Evolutionary conservation across 2,888 invertebrate genomes (phyloP), one percentile per base, ranked within the genome.

Genomic region (Magallana nippona): DNA sequence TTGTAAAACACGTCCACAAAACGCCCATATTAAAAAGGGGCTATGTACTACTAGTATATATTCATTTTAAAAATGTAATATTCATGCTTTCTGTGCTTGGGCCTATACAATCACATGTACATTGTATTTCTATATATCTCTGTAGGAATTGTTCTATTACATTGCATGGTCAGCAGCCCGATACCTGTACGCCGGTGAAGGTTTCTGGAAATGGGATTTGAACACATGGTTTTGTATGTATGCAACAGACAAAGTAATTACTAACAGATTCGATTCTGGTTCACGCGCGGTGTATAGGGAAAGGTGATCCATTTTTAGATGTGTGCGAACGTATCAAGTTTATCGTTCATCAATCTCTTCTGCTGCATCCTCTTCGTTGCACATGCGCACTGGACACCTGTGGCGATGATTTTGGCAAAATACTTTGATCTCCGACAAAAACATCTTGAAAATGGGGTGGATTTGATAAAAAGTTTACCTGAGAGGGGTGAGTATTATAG

Each of bases 351-450:
- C 80, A 80, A 80, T 80, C 80, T 57, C 57, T 27, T 71, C 71
- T 71, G 71, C 27, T 71, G 71, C 71, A 71, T 71, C 71, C 71
- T 71, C 71, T 63, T 71, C 71, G 22, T 71, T 71, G 80, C 80
- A 80, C 80, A 80, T 80, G 80, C 80, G 80, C 80, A 80, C 19
- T 58, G 32, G 56, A 80, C 80, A 55, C 55, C 57, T 57, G 58
- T 32, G 58, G 80, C 80, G 80, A 55, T 57, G 57, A 80, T 57
- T n/a, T 57, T 55, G 80, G 80, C 80, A 57, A 80, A 78, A 27
- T 11, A 55, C 80, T 80, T 80, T 80, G 80, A 80, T 80, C 80
- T 80, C 57, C 80, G 17, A 80, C 80, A 55, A 80, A 80, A 78
- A 78, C 55, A 57, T 80, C 80, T 57, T 57, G n/a, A 57, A 80